Conservation (phyloP, 1,140 invertebrate genomes). For the Drosophila malerkotliana region DNA sequence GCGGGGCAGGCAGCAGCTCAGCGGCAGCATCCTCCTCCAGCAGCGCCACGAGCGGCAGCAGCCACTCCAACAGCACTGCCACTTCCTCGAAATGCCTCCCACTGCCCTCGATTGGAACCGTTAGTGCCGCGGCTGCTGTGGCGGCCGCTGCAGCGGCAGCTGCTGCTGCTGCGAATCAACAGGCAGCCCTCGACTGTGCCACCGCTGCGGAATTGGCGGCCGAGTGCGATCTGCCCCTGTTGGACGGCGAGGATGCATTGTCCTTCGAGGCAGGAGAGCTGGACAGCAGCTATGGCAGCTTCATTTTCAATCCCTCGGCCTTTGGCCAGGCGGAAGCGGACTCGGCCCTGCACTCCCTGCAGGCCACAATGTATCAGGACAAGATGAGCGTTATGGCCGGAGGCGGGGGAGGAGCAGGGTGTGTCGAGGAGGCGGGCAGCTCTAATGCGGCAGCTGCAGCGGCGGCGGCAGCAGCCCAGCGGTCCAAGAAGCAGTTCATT, state of each 20-base stretch:
- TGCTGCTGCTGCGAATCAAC: constrained; percentile 63
- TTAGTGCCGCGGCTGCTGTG: constrained; percentile 64
- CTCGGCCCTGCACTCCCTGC: constrained; percentile 60
- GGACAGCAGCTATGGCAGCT: constrained; percentile 76
- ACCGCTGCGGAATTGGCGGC: constrained; percentile 70
- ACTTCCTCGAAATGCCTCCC: constrained; percentile 54
- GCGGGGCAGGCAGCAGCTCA: constrained; percentile 8
- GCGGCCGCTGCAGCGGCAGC: constrained; percentile 66
- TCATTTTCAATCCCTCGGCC: constrained; percentile 65
- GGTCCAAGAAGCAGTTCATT: constrained; percentile 98
- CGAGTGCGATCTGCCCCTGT: constrained; percentile 65
- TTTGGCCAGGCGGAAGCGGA: constrained; percentile 55
- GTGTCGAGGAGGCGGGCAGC: constrained; percentile 84
- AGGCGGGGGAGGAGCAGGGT: neutral
- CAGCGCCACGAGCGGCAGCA: constrained; percentile 22
- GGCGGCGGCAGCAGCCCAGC: constrained; percentile 84
- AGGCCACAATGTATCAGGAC: constrained; percentile 81
- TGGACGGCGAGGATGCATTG: constrained; percentile 67
- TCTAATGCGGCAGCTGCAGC: constrained; percentile 84
- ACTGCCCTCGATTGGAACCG: constrained; percentile 72
- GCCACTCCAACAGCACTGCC: constrained; percentile 45
- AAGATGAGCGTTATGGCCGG: constrained; percentile 69
- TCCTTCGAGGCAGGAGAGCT: constrained; percentile 75
- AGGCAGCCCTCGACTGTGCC: constrained; percentile 66
- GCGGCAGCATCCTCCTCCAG: constrained; percentile 25